phyloP scores from a whole-genome alignment of 2,888 invertebrate genomes.

The Caenorhabditis macrosperma region DNA sequence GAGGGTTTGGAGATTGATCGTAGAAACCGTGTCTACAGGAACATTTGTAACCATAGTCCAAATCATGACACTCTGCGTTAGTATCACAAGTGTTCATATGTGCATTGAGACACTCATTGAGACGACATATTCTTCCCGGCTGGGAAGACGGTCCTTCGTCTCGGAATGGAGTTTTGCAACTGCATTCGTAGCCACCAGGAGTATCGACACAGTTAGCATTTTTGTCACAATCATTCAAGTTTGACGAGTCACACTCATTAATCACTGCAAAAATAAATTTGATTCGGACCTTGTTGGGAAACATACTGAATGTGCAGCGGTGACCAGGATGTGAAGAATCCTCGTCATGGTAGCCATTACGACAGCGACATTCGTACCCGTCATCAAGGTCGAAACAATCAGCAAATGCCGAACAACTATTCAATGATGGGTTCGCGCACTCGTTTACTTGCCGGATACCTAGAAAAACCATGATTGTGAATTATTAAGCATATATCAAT shows the following conservation, averaged over 20 bases:
- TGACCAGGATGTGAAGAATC: conserved; percentile 77
- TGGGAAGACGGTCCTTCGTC: conserved; percentile 70
- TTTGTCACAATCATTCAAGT: conserved; percentile 79
- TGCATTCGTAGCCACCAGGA: conserved; percentile 76
- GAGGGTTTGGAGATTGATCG: conserved; percentile 75
- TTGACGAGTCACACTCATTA: conserved; percentile 79
- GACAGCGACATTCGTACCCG: conserved; percentile 76
- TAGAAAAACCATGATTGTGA: background rate
- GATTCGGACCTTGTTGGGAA: background rate
- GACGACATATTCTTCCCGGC: conserved; percentile 77
- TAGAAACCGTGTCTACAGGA: conserved; percentile 75
- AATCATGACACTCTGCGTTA: conserved; percentile 76
- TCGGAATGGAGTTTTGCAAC: conserved; percentile 72
- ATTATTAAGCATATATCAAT: background rate
- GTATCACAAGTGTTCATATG: conserved; percentile 74
- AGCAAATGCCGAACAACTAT: conserved; percentile 79
- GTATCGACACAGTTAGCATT: conserved; percentile 79
- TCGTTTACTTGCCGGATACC: conserved; percentile 66
- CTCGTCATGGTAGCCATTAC: conserved; percentile 78
- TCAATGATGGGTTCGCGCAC: conserved; percentile 76
- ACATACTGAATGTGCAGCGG: conserved; percentile 74
- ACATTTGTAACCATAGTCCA: conserved; percentile 76
- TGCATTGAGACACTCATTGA: conserved; percentile 75
- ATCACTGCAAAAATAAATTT: conserved; percentile 68
- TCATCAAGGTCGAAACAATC: conserved; percentile 78